Percentiles rank a stretch among this genome's conserved stretches.
phyloP scores from a whole-genome alignment of 1,140 invertebrate genomes.

The Eriosoma lanigerum region DNA sequence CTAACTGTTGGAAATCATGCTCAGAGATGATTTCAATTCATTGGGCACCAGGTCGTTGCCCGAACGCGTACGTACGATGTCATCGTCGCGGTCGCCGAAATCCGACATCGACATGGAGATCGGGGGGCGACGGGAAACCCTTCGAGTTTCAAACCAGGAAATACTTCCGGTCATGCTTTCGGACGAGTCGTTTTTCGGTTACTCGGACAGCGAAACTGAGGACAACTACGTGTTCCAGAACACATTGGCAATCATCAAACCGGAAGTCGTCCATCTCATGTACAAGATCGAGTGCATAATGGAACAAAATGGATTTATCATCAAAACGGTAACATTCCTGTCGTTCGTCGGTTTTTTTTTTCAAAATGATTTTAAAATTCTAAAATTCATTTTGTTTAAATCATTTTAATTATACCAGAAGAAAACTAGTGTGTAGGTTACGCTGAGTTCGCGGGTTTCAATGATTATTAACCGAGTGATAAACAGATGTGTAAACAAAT shows the following conservation, averaged over 20 bases:
- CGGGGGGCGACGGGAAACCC: not conserved
- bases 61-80: not conserved
- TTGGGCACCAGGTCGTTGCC: not conserved
- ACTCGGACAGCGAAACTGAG: not conserved
- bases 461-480: no score
- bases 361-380: not conserved
- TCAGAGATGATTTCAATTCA: not conserved
- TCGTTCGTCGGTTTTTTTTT: no score
- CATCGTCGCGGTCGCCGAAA: not conserved
- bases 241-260: conserved; percentile 28
- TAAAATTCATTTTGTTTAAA: not conserved
- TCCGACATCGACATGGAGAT: no score
- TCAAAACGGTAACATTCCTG: not conserved
- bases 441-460: no score
- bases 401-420: not conserved
- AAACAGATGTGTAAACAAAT: no score
- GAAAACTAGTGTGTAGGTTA: not conserved
- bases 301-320: conserved; percentile 16
- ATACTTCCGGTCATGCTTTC: not conserved
- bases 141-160: not conserved
- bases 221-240: not conserved
- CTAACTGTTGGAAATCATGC: not conserved
- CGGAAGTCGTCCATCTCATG: not conserved
- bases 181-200: not conserved
- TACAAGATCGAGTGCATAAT: conserved; percentile 12